Conservation (phyloP, 1,140 invertebrate species). For the Neodiprion pinetum region DNA sequence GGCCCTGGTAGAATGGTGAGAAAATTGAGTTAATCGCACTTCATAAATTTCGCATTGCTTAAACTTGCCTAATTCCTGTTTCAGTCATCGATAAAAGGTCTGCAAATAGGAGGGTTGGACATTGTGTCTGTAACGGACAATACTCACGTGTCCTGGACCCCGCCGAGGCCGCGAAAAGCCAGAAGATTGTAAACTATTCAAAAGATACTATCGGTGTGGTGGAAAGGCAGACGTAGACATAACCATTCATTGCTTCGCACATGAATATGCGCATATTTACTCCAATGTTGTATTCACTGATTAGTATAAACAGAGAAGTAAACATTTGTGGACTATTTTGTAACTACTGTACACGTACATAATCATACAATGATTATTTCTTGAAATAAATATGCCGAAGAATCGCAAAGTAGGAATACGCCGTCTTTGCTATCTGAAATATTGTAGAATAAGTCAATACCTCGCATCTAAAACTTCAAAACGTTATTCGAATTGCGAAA, state of each 20-base stretch:
- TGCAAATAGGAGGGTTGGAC: conserved; percentile 87
- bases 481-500: neutral
- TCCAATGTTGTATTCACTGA: too few relatives aligned
- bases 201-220: neutral
- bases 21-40: conserved; percentile 30
- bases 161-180: conserved; percentile 76
- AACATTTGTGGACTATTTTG: too few relatives aligned
- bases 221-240: too few relatives aligned
- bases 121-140: conserved; percentile 91
- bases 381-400: neutral
- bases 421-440: neutral
- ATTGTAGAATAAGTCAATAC: too few relatives aligned
- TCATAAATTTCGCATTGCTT: conserved; percentile 18
- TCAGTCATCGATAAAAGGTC: conserved; percentile 90
- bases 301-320: too few relatives aligned
- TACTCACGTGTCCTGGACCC: conserved; percentile 82
- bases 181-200: conserved; percentile 69
- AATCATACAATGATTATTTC: neutral
- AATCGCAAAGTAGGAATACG: neutral
- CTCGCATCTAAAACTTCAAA: too few relatives aligned
- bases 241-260: too few relatives aligned
- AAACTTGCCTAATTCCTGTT: conserved; percentile 31
- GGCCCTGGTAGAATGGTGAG: conserved; percentile 88
- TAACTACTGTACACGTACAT: too few relatives aligned
- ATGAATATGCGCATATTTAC: too few relatives aligned